phyloP scores from a whole-genome alignment of 2,113 vertebrate genomes.

The Laticauda colubrina region DNA sequence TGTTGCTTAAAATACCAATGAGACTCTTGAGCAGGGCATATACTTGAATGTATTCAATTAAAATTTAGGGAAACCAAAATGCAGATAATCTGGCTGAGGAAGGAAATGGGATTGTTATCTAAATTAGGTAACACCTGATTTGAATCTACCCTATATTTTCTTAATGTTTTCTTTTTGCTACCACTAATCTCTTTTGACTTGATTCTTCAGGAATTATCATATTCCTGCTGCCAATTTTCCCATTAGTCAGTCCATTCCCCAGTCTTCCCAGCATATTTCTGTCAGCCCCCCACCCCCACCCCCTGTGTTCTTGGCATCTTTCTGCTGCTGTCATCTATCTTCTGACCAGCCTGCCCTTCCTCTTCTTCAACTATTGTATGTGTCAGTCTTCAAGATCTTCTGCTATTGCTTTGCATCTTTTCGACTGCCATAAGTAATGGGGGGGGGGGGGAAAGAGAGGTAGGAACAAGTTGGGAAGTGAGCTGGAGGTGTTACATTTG shows the following conservation, averaged over 20 bases:
- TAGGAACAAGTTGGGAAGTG: no score
- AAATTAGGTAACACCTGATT: background rate
- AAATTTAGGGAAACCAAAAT: background rate
- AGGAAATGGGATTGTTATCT: background rate
- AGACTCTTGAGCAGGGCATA: constrained; percentile 18
- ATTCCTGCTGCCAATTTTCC: background rate
- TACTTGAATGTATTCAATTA: background rate
- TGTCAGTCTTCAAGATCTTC: no score
- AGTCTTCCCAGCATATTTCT: background rate
- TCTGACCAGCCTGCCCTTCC: background rate
- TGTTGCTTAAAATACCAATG: background rate
- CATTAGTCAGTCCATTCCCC: background rate
- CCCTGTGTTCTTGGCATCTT: background rate
- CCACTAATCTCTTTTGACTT: background rate
- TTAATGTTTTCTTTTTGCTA: background rate
- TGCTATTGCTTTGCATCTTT: no score
- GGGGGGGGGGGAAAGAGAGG: no score
- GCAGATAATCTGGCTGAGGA: background rate
- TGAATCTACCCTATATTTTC: background rate
- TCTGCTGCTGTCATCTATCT: background rate
- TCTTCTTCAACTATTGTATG: background rate
- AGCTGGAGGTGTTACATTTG: no score
- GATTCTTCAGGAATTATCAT: background rate
- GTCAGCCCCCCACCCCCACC: background rate
- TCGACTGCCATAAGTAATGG: no score